Evolutionary conservation across 1,140 invertebrate genomes (phyloP).

Genomic region (Drosophila chauvacae): DNA sequence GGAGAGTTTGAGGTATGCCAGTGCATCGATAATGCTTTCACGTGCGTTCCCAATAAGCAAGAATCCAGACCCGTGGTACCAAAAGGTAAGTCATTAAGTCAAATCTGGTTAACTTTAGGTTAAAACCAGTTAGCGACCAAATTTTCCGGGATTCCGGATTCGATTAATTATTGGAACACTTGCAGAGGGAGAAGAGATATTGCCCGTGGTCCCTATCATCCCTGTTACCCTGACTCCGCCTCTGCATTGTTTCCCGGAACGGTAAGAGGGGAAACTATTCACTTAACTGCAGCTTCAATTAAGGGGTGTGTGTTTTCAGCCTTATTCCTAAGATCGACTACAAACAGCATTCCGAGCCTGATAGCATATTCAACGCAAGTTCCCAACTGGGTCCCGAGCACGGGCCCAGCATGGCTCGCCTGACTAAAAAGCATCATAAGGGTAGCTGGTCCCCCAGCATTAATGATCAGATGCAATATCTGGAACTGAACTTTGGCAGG

Average conservation of each 20-base stretch:
- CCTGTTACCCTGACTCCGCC: constrained; percentile 85
- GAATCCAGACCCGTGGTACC: constrained; percentile 35
- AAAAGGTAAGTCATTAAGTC: neutral
- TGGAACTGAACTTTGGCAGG: constrained; percentile 89
- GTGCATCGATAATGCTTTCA: constrained; percentile 90
- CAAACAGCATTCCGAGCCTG: constrained; percentile 85
- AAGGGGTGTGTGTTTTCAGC: constrained; percentile 41
- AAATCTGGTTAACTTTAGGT: neutral
- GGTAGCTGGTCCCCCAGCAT: constrained; percentile 88
- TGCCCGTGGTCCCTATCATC: constrained; percentile 68
- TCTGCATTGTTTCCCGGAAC: constrained; percentile 84
- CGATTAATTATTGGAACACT: neutral
- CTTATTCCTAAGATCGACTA: constrained; percentile 87
- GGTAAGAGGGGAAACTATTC: constrained; percentile 59
- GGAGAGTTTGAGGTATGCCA: constrained; percentile 87
- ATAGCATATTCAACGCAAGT: constrained; percentile 87
- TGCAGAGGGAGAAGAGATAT: constrained; percentile 10
- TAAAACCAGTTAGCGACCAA: neutral
- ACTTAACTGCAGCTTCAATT: neutral
- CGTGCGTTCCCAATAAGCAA: constrained; percentile 86
- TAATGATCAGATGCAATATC: constrained; percentile 87
- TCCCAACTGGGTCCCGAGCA: constrained; percentile 85
- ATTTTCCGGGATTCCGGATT: neutral
- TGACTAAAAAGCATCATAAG: constrained; percentile 83
- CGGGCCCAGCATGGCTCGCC: constrained; percentile 85